These are phyloP conservation scores for Sarotherodon lohbergeri DNA, from an alignment of 2,113 vertebrate species.

Conservation along the genomic window DNA sequence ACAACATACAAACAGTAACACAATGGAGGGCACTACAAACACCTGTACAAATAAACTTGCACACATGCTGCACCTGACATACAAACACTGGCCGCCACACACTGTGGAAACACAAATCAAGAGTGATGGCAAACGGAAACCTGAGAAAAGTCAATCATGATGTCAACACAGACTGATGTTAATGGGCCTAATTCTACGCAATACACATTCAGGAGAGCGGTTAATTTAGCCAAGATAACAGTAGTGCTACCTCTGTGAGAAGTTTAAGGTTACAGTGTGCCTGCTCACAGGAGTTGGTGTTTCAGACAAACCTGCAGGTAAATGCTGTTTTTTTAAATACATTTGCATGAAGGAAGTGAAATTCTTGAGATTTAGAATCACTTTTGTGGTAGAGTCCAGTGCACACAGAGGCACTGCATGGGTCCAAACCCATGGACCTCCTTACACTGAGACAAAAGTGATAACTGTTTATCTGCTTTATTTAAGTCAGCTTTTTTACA, in stretches of 20 bases:
- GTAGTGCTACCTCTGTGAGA: not conserved
- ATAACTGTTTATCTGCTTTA: not conserved
- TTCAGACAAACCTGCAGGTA: not conserved
- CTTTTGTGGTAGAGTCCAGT: not conserved
- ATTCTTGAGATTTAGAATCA: not conserved
- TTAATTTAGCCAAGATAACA: not conserved
- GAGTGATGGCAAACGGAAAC: slow-evolving; percentile 38
- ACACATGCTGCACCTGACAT: slow-evolving; percentile 36
- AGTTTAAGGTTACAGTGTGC: not conserved
- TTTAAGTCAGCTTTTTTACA: not conserved
- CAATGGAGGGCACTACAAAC: slow-evolving; percentile 27
- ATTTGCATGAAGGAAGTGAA: not conserved
- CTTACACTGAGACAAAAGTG: not conserved
- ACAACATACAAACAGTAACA: slow-evolving; percentile 34
- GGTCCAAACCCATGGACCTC: not conserved
- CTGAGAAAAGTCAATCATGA: slow-evolving; percentile 28
- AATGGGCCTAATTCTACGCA: slow-evolving; percentile 42
- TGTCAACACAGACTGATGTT: slow-evolving; percentile 44
- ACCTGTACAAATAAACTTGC: slow-evolving; percentile 52
- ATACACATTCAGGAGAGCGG: slow-evolving; percentile 25
- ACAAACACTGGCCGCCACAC: slow-evolving; percentile 36
- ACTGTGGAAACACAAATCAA: slow-evolving; percentile 21
- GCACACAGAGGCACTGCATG: not conserved
- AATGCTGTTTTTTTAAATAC: not conserved
- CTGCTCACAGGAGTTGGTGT: not conserved